phyloP scores from a whole-genome alignment of 1,140 invertebrate species.

The Bombus ignitus region DNA sequence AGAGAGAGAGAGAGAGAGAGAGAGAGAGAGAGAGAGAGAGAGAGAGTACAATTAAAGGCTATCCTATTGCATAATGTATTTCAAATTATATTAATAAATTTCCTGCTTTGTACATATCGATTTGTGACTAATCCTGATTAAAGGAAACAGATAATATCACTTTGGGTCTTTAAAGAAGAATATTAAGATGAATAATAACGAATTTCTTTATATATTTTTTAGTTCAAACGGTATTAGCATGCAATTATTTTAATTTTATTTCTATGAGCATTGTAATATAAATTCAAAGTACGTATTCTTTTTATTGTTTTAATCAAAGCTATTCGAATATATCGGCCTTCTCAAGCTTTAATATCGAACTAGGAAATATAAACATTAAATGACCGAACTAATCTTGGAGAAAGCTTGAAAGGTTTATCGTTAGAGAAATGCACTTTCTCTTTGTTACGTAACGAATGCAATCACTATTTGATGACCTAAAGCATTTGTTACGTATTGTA shows the following conservation, averaged over 20 bases:
- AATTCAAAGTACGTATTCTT: background rate
- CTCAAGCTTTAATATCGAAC: background rate
- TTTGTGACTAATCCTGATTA: background rate
- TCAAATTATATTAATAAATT: background rate
- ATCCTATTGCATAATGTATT: background rate
- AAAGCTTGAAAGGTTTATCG: conserved; percentile 13
- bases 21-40: no score
- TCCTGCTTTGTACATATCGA: background rate
- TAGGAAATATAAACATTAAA: background rate
- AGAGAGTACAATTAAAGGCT: background rate
- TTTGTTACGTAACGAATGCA: background rate
- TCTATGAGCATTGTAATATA: background rate
- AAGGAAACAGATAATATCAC: background rate
- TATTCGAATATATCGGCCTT: background rate
- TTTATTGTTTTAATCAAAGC: background rate
- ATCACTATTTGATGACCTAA: conserved; percentile 12
- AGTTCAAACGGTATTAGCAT: background rate
- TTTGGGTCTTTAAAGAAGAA: background rate
- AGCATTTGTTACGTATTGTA: conserved; percentile 15
- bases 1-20: no score
- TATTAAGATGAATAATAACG: background rate
- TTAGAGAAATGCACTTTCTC: conserved; percentile 44
- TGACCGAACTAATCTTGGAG: background rate
- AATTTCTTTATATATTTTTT: background rate
- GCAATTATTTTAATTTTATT: background rate